Base-by-base conservation (phyloP, 2,888 invertebrate genomes). In the Platycheirus rosarum region DNA sequence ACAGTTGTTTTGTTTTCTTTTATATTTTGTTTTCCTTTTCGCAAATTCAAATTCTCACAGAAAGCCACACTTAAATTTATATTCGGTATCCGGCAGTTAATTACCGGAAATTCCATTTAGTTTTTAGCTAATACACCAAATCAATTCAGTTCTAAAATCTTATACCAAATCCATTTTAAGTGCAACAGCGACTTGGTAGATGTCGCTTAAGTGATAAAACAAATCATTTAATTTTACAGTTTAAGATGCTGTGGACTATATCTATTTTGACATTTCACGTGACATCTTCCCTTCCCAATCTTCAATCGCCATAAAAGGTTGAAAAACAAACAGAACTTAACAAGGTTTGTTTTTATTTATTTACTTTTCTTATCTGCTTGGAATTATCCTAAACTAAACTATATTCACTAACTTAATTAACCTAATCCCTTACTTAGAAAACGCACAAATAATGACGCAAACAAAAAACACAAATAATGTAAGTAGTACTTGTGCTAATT, bases 321-420 rank as follows among this genome's bases (percentile, higher is more conserved):
- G 60, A 11, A 53, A 53, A 51, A 2, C 32, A 26, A 57, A 75
- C 60, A 60, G 60, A 75, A 29, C 74, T 68, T 14, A n/a, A 2
- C n/a, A 35, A 35, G 40, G 23, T 51, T 23, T 44, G 46, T 42
- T 55, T 55, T 70, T 65, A 42, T 70, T 78, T 79, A 8, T 65
- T 14, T 46, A 44, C 26, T 44, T 40, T 7, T 32, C 37, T 57
- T 57, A 13, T 18, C 53, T 9, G 2, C 26, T 6, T 7, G 53
- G 7, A 13, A 23, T 26, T 7, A 44, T 53, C 42, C 9, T 11
- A 14, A 53, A 35, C 2, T 23, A 40, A 11, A 48, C 40, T 48
- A 9, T n/a, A 4, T 35, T 14, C 11, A 46, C 4, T 32, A 23
- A 23, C n/a, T n/a, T n/a, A 20, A 26, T 26, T 26, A 11, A 37